phyloP scores from a whole-genome alignment of 64 coral and sea anemone species.

The Anthopleura sola region DNA sequence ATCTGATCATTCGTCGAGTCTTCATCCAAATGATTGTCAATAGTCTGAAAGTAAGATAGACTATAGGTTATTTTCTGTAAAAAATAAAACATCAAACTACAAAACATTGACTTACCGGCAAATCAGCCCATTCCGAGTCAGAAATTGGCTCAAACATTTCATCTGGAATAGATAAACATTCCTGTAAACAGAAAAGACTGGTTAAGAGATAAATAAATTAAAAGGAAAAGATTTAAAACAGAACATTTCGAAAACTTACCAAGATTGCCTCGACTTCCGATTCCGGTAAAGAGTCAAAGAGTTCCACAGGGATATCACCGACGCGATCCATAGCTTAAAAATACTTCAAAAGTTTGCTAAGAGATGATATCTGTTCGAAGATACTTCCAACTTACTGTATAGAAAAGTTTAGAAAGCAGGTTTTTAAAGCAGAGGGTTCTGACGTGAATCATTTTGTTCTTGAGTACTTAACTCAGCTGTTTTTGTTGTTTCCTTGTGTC shows the following conservation, averaged over 20 bases:
- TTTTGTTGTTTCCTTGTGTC: neutral
- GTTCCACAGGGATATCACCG: neutral
- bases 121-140: conserved; percentile 1
- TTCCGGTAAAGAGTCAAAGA: neutral
- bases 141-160: neutral
- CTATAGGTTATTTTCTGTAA: neutral
- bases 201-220: too few relatives aligned
- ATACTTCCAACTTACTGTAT: neutral
- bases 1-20: neutral
- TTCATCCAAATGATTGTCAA: too few relatives aligned
- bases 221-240: too few relatives aligned
- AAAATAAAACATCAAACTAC: neutral
- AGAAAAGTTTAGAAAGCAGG: too few relatives aligned
- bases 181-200: neutral
- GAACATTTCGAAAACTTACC: too few relatives aligned
- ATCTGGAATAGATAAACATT: neutral
- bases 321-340: neutral
- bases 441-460: neutral
- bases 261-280: too few relatives aligned
- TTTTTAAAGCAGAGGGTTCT: neutral
- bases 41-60: too few relatives aligned
- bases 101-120: neutral
- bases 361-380: neutral
- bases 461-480: conserved; percentile 4
- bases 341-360: neutral